Evolutionary conservation across 2,888 invertebrate species (phyloP).

Genomic region (Eugnorisma glareosa): DNA sequence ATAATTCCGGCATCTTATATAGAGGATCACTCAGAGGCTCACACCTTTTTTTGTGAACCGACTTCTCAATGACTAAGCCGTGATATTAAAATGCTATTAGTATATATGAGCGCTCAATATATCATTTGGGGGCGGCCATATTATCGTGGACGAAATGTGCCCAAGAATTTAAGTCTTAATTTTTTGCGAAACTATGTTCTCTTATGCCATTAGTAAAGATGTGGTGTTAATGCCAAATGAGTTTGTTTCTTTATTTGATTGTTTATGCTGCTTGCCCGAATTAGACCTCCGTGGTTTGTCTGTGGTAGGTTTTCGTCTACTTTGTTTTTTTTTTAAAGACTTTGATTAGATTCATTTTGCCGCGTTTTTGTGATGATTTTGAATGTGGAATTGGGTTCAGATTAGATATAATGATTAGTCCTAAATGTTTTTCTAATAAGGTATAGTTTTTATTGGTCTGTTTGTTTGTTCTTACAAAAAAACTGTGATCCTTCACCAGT

Average conservation of each 20-base stretch:
- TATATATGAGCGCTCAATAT: constrained; percentile 84
- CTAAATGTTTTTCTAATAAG: constrained; percentile 35
- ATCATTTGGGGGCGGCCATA: constrained; percentile 86
- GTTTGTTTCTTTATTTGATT: constrained; percentile 75
- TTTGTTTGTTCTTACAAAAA: constrained; percentile 20
- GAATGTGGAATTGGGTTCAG: constrained; percentile 39
- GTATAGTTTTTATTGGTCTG: background rate
- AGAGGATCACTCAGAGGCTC: constrained; percentile 68
- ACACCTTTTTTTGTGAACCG: constrained; percentile 72
- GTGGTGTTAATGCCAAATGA: constrained; percentile 78
- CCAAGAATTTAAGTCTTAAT: constrained; percentile 85
- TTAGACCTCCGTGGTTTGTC: constrained; percentile 67
- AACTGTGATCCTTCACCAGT: background rate
- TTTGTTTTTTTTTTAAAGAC: constrained; percentile 56
- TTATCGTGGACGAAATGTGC: constrained; percentile 86
- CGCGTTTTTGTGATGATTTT: constrained; percentile 57
- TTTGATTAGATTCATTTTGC: constrained; percentile 58
- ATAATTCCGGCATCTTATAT: constrained; percentile 64
- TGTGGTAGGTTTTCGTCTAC: constrained; percentile 51
- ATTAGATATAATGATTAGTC: constrained; percentile 40
- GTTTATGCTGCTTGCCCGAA: constrained; percentile 73
- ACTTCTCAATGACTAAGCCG: constrained; percentile 82
- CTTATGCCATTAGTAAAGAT: constrained; percentile 76
- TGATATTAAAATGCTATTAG: constrained; percentile 90
- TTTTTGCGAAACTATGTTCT: constrained; percentile 82